Base-by-base conservation (phyloP, 2,888 invertebrate genomes). In the Acronicta leporina region DNA sequence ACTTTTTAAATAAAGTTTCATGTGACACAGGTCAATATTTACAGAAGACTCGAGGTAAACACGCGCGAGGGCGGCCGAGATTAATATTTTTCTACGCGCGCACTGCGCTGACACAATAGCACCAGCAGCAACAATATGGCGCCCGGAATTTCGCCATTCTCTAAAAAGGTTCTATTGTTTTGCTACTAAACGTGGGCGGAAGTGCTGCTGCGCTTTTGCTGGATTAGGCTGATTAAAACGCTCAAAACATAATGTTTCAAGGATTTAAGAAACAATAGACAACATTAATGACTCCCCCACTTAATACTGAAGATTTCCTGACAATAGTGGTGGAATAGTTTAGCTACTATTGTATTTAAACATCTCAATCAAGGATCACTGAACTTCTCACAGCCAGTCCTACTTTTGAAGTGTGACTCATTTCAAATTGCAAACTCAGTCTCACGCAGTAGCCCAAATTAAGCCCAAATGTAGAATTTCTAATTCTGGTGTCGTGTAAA, bases 131-230 rank as follows among this genome's bases (percentile, higher is more conserved):
- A 81, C 81, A 84, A 84, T 85, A 85, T 77, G 77, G 77, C 77
- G 74, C 69, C 59, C 73, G 72, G 79, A 75, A 80, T 83, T 78
- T 73, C 30, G 72, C 72, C 71, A 68, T 81, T 75, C 80, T 72
- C 75, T 76, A 79, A 84, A 81, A 83, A 77, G 68, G 67, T 77
- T 75, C 80, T 67, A 77, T 85, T 84, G 84, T 84, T 85, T 85
- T 78, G 61, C 45, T 63, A 73, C 69, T 79, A 70, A 71, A 63
- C 57, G 77, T 72, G 53, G 61, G 70, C 69, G 69, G 73, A 74
- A 77, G 61, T 77, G 75, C 74, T 81, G 76, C 75, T 76, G 78
- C 77, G 70, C 78, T 77, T 81, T 80, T 77, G 73, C 69, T 63
- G 75, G 75, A 80, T 84, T 79, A 84, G 65, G 47, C 44, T 69